These are phyloP conservation scores for Amyelois transitella DNA, from an alignment of 1,140 invertebrate genomes.

Conservation along the genomic window DNA sequence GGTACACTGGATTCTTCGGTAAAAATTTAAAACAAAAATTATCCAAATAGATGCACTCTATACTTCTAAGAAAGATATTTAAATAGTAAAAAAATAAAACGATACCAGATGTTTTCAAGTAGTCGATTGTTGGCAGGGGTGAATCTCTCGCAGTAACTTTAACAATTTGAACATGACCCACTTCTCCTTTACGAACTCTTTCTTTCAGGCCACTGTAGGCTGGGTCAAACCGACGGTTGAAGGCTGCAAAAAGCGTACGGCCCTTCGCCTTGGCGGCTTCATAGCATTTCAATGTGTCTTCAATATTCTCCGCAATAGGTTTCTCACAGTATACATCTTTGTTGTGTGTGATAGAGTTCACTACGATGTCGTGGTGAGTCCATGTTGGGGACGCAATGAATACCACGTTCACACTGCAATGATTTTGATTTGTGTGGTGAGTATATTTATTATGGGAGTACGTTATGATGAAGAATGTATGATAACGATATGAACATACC, in stretches of 20 bases:
- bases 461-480: neutral
- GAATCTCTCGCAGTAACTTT: slow-evolving; percentile 79
- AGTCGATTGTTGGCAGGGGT: slow-evolving; percentile 77
- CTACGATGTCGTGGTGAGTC: slow-evolving; percentile 78
- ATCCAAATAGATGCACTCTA: too few relatives aligned
- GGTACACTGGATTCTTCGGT: too few relatives aligned
- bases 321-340: slow-evolving; percentile 84
- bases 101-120: slow-evolving; percentile 77
- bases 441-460: neutral
- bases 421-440: neutral
- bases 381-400: slow-evolving; percentile 77
- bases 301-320: slow-evolving; percentile 77
- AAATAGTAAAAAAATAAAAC: neutral
- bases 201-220: slow-evolving; percentile 73
- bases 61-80: neutral
- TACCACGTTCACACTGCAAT: slow-evolving; percentile 73
- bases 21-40: too few relatives aligned
- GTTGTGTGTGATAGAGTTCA: slow-evolving; percentile 75
- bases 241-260: slow-evolving; percentile 78
- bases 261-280: slow-evolving; percentile 74
- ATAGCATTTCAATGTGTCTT: slow-evolving; percentile 76
- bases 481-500: slow-evolving; percentile 53
- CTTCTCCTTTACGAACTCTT: slow-evolving; percentile 73
- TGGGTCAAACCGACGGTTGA: slow-evolving; percentile 83
- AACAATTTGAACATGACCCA: slow-evolving; percentile 79